Conservation (phyloP, 2,797 vertebrate species). For the Neoniphon sammara region DNA sequence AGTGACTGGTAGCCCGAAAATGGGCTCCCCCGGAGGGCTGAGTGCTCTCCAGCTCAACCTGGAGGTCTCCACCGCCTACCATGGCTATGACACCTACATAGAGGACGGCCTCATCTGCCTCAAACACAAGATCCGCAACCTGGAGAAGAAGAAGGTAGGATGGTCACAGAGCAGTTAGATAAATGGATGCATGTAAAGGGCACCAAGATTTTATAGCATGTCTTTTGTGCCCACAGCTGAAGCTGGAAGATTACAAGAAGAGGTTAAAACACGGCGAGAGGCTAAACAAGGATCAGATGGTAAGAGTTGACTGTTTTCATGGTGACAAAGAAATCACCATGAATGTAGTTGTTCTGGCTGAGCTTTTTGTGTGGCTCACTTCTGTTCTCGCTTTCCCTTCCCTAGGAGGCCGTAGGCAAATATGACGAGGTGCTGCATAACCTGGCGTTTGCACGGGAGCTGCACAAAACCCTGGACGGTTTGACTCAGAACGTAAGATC, state of each 20-base stretch:
- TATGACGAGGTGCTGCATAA: conserved; percentile 95
- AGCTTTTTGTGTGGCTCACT: not conserved
- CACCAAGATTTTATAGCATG: not conserved
- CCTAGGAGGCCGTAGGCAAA: conserved; percentile 91
- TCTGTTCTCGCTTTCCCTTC: conserved; percentile 15
- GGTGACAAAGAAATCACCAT: no score
- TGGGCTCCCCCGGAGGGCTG: conserved; percentile 71
- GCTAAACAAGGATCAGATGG: conserved; percentile 95
- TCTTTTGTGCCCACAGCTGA: conserved; percentile 83
- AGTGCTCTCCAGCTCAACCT: conserved; percentile 69
- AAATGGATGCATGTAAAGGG: no score
- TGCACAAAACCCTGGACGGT: conserved; percentile 90
- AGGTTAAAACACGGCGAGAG: conserved; percentile 86
- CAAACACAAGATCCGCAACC: conserved; percentile 96
- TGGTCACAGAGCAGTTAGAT: no score
- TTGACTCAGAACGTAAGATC: conserved; percentile 91
- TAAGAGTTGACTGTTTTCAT: conserved; percentile 64
- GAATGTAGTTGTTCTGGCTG: fast-evolving
- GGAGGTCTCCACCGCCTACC: conserved; percentile 81
- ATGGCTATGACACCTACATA: conserved; percentile 93
- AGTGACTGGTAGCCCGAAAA: conserved; percentile 40
- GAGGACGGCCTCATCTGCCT: conserved; percentile 96
- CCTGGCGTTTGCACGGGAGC: conserved; percentile 91
- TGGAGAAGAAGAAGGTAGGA: conserved; percentile 97
- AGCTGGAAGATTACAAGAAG: conserved; percentile 91